Conservation (phyloP, 2,113 vertebrate species). For the Antidorcas marsupialis region DNA sequence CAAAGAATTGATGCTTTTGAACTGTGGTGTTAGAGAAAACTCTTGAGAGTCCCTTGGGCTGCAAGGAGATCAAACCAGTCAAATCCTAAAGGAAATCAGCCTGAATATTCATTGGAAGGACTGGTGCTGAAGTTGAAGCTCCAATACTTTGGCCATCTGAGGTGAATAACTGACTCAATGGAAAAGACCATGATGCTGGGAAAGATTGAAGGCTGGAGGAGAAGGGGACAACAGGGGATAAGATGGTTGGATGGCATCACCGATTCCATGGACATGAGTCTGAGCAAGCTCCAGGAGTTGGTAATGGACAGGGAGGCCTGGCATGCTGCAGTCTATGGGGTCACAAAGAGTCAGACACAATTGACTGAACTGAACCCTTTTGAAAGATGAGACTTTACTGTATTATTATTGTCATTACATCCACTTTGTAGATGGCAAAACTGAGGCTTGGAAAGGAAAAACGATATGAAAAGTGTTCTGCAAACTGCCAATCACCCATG, state of each 20-base stretch:
- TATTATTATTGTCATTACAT: conserved; percentile 34
- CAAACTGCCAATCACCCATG: background rate
- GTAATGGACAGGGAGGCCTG: background rate
- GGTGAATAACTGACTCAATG: background rate
- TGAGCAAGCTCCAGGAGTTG: background rate
- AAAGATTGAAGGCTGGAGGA: background rate
- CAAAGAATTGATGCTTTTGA: background rate
- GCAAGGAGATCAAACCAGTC: background rate
- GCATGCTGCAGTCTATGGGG: background rate
- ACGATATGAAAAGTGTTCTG: background rate
- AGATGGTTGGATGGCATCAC: background rate
- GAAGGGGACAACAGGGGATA: background rate
- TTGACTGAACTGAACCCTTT: background rate
- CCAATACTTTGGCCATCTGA: background rate
- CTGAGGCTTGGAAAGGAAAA: conserved; percentile 26
- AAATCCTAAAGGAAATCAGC: background rate
- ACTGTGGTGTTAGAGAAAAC: background rate
- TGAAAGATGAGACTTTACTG: background rate
- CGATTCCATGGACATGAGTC: background rate
- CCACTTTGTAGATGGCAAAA: conserved; percentile 38
- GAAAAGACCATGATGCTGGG: background rate
- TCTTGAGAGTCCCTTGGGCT: background rate
- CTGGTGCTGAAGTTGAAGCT: background rate
- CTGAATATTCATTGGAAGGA: background rate
- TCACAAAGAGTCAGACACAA: background rate